Base-by-base conservation (phyloP, 1,140 invertebrate species). In the Drosophila elegans region DNA sequence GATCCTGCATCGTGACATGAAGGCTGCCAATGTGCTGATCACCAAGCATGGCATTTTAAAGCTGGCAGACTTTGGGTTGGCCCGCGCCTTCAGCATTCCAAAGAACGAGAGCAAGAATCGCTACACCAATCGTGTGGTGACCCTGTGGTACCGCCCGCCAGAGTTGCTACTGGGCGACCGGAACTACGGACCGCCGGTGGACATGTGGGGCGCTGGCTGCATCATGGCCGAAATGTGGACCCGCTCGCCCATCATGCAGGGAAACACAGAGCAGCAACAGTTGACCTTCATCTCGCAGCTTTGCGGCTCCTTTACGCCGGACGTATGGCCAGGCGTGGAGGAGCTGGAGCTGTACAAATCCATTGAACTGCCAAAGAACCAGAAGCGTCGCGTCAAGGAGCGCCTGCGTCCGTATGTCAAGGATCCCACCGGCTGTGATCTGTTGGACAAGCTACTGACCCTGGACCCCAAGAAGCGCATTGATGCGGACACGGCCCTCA, bases 181-280 rank as follows among this genome's bases (percentile, higher is more conserved):
- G 21, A 98, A 99, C 93, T 99, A 99, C 92, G 98, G 98, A 0
- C 97, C 98, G 9, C 96, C 98, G 0, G 98, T 99, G 29, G 99
- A 99, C 94, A 95, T 99, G 92, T 99, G 98, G 98, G 98, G 98
- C 10, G 98, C 97, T 29, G 99, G 98, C 1, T 99, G 98, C 90
- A 99, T 99, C 44, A 99, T 99, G 98, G 98, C 98, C 0, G 98
- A 99, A 93, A 98, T 99, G 97, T 99, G 98, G 98, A 99, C 98
- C 0, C 93, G 98, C 34, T 96, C 95, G 21, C 96, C 96, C 1
- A 96, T 97, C 57, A 96, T 96, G 95, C 96, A 98, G 94, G 99
- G 99, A 1, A 97, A 96, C 73, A 98, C 97, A 9, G 98, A 99
- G 90, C 98, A 99, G 83, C 97, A 99, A 86, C 99, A 99, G 85